These are phyloP conservation scores for Xestia sexstrigata DNA, from an alignment of 2,888 invertebrate genomes.

Conservation along the genomic window DNA sequence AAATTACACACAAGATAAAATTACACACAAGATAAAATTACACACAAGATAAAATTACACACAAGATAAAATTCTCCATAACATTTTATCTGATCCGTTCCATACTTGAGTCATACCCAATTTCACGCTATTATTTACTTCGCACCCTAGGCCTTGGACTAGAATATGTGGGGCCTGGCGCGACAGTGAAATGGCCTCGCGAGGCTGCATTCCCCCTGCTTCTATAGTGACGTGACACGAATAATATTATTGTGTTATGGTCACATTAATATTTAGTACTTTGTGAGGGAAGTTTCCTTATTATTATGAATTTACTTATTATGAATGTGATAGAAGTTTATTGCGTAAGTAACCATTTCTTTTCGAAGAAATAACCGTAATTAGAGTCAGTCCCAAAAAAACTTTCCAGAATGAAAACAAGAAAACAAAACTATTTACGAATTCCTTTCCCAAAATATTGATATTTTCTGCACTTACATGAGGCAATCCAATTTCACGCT, in stretches of 20 bases:
- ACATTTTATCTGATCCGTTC: background rate
- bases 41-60: background rate
- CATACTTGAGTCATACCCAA: constrained; percentile 5
- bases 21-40: background rate
- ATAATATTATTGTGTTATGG: constrained; percentile 24
- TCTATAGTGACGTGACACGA: constrained; percentile 25
- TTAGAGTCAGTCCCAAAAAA: background rate
- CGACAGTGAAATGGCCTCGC: constrained; percentile 39
- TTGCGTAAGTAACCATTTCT: background rate
- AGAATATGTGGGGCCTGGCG: constrained; percentile 21
- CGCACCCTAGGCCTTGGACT: constrained; percentile 29
- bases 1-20: background rate
- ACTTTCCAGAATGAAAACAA: background rate
- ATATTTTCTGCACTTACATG: background rate
- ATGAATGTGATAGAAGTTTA: background rate
- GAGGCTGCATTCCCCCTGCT: constrained; percentile 43
- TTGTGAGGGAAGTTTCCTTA: background rate
- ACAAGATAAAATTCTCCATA: background rate
- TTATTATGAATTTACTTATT: background rate
- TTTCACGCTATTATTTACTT: constrained; percentile 1
- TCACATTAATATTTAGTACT: constrained; percentile 12
- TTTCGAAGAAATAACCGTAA: background rate
- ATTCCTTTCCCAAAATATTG: background rate
- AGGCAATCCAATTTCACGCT: background rate
- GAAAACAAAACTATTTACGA: background rate